A percentile compares a stretch with the other conserved stretches of the same genome.
Evolutionary conservation across 2,797 vertebrate genomes (phyloP).

Genomic region (Onychomys leucogaster): DNA sequence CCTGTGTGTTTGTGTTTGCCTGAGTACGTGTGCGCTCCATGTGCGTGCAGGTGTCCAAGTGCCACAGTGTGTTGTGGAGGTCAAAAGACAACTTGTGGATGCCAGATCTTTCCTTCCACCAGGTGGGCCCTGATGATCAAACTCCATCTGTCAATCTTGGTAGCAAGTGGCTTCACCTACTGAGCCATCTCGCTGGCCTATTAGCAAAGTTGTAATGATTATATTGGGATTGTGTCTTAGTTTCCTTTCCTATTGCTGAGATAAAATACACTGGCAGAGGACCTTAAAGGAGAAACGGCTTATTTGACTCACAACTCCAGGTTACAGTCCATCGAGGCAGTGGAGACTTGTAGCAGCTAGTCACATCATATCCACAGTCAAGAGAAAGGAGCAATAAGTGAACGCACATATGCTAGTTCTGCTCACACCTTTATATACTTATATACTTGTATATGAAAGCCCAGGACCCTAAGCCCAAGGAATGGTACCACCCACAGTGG

Average conservation of each 20-base stretch:
- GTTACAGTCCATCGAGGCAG: neutral
- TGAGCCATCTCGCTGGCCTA: neutral
- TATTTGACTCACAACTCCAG: neutral
- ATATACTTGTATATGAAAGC: neutral
- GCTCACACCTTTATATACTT: neutral
- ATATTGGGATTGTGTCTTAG: neutral
- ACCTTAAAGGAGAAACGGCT: neutral
- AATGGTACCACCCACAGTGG: neutral
- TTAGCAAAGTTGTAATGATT: neutral
- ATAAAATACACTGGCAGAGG: neutral
- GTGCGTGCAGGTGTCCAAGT: neutral
- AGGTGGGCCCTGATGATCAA: neutral
- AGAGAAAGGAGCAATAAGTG: neutral
- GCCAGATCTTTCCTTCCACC: neutral
- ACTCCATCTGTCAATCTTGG: neutral
- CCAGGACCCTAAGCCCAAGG: neutral
- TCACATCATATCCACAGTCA: neutral
- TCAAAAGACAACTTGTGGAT: neutral
- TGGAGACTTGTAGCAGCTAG: neutral
- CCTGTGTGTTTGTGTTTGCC: neutral
- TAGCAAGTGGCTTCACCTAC: neutral
- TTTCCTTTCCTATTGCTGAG: neutral
- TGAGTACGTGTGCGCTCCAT: neutral
- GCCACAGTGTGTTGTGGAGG: neutral
- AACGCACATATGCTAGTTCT: neutral